Conservation (phyloP, 2,797 vertebrate genomes). For the Gallirallus australis region DNA sequence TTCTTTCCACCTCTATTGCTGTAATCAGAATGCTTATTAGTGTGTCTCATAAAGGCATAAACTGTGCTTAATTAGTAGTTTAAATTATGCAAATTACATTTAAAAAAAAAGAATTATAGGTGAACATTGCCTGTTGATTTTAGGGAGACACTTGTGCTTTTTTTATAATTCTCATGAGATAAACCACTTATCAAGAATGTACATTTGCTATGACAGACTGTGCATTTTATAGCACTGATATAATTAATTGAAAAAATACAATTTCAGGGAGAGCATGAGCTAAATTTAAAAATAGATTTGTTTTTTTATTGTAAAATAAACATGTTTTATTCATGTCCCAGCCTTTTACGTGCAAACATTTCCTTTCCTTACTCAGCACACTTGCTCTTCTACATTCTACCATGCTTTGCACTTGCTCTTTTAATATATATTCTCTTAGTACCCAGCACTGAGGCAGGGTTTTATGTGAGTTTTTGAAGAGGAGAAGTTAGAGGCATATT, state of each 20-base stretch:
- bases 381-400: neutral
- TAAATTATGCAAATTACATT: neutral
- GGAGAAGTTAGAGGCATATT: neutral
- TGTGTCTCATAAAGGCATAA: neutral
- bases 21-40: neutral
- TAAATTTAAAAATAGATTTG: neutral
- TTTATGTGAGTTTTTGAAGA: neutral
- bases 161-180: neutral
- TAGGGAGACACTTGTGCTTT: neutral
- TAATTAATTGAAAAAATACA: neutral
- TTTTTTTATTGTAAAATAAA: neutral
- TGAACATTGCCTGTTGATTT: neutral
- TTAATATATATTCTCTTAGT: neutral
- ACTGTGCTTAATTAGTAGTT: neutral
- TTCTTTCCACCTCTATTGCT: neutral
- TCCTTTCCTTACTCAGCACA: neutral
- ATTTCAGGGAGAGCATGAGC: neutral
- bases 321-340: neutral
- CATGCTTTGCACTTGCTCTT: neutral
- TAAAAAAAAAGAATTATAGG: no score
- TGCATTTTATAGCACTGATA: neutral
- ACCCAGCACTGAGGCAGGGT: neutral
- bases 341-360: neutral
- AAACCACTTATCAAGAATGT: neutral
- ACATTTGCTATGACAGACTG: neutral